These are phyloP conservation scores for Gobionotothen gibberifrons DNA, from an alignment of 2,797 vertebrate genomes.

Conservation along the genomic window DNA sequence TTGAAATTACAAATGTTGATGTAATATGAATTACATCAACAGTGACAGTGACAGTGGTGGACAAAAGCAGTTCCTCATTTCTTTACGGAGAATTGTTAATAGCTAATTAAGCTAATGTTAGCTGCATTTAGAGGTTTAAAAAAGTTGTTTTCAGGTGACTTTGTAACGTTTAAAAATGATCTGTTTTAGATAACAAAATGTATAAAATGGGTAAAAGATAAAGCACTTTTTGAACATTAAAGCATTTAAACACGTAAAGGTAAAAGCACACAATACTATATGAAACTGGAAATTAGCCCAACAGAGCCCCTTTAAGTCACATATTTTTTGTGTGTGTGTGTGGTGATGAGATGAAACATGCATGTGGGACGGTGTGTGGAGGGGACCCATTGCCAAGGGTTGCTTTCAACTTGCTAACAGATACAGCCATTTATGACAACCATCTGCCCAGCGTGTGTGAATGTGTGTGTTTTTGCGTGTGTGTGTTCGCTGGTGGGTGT, in stretches of 20 bases:
- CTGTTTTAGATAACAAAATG: not conserved
- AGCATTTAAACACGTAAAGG: too few relatives aligned
- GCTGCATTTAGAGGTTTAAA: not conserved
- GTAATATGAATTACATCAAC: not conserved
- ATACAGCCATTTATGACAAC: constrained; percentile 75
- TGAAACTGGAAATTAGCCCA: too few relatives aligned
- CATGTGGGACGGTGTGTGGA: constrained; percentile 51
- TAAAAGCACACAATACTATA: too few relatives aligned
- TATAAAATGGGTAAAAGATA: not conserved
- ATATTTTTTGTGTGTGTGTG: not conserved
- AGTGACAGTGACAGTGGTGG: not conserved
- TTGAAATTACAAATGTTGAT: not conserved
- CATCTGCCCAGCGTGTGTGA: constrained; percentile 65
- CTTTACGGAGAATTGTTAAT: not conserved
- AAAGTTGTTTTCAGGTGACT: not conserved
- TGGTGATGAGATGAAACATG: constrained; percentile 36
- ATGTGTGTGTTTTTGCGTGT: constrained; percentile 30
- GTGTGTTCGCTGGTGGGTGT: constrained; percentile 58
- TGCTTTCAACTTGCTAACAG: constrained; percentile 73
- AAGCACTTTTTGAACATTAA: too few relatives aligned
- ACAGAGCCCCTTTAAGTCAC: not conserved
- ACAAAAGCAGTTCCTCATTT: not conserved
- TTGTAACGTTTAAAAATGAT: not conserved
- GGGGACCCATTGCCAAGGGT: constrained; percentile 55
- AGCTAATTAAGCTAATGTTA: not conserved